A percentile compares a stretch with the other conserved stretches of the same genome.
Evolutionary conservation across 2,888 invertebrate species (phyloP).

Genomic region (Sinotaia quadrata): DNA sequence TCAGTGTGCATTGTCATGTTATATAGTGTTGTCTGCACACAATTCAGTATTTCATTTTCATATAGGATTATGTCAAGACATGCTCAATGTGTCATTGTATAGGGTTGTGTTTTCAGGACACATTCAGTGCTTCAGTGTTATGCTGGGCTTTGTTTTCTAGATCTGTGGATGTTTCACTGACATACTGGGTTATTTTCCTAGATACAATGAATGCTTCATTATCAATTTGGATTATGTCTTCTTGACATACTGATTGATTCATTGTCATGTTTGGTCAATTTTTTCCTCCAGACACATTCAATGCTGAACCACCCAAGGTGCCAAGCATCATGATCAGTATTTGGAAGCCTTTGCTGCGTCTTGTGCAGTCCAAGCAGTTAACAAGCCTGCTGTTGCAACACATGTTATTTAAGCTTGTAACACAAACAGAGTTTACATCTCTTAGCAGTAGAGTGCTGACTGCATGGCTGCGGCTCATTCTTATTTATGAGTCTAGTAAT

Average conservation of each 20-base stretch:
- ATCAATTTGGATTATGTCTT: neutral
- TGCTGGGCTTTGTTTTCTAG: too few species aligned
- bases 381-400: conserved; percentile 27
- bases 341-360: conserved; percentile 34
- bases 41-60: too few species aligned
- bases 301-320: conserved; percentile 26
- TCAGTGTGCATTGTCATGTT: too few species aligned
- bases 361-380: conserved; percentile 21
- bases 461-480: conserved; percentile 33
- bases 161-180: too few species aligned
- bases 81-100: too few species aligned
- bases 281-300: conserved; percentile 27
- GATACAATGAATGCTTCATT: too few species aligned
- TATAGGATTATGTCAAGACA: too few species aligned
- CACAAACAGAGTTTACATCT: conserved; percentile 22
- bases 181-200: too few species aligned
- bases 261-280: neutral
- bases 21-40: too few species aligned
- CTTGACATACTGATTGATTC: too few species aligned
- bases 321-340: conserved; percentile 24
- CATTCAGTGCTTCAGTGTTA: too few species aligned
- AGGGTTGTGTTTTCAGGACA: too few species aligned
- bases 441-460: conserved; percentile 26
- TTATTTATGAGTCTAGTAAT: conserved; percentile 16
- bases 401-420: conserved; percentile 19